Evolutionary conservation across 2,113 vertebrate species (phyloP), one percentile per base, ranked within the genome.

Genomic region (Hyperopisus bebe): DNA sequence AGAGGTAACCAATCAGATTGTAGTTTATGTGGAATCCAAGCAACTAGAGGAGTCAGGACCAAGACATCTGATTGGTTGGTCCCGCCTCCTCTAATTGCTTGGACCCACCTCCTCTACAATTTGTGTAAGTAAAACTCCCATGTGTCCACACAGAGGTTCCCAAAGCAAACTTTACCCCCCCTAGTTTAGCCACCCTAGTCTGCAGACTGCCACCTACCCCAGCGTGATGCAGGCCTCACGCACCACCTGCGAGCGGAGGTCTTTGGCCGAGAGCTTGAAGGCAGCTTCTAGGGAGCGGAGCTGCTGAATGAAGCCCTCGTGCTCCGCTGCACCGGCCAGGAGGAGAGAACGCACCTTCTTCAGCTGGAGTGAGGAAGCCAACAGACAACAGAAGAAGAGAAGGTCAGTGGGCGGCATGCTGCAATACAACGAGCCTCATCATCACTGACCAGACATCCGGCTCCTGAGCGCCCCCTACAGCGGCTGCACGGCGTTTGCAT

Each of bases 141-240:
- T 21, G 51, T 19, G 8, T 62, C 55, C 21, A 70, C 62, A 70
- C 10, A 70, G n/a, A 70, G 55, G 24, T 62, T 62, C 55, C 24
- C 55, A 62, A 70, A 70, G 27, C 62, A 70, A 11, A 19, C 62
- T 7, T 7, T 8, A 10, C 58, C 9, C n/a, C 53, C 8, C 62
- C 0, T 10, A 66, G 62, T 27, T 66, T 66, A 66, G 62, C 27
- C 62, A 62, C 55, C 55, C 55, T 1, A n/a, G 55, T 7, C 55
- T 10, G 53, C 21, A 1, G 21, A 24, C 55, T n/a, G 55, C 53
- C 10, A 46, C 94, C 90, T 93, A 99, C 98, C 98, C 98, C 90
- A 99, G 91, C 0, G 98, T 99, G 95, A 99, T 98, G 94, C 98
- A 99, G 94, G 98, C 98, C 92, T 99, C 98, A 1, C 98, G 95